Evolutionary conservation across 30 jellyfish, hydroid and myxozoan genomes (phyloP).

Genomic region (Aurelia sp.): DNA sequence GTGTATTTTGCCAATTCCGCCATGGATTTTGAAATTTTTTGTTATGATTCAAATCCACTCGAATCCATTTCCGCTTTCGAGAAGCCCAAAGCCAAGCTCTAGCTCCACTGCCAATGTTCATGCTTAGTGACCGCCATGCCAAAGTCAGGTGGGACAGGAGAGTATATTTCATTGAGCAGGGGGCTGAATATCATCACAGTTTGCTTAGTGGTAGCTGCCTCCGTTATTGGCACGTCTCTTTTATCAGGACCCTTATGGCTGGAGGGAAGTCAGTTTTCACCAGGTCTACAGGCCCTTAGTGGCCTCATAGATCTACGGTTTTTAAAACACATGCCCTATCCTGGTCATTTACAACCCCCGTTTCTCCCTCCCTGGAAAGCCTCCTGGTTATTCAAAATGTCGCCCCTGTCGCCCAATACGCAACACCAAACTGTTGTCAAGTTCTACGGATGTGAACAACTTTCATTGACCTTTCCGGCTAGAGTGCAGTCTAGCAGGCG

Average conservation of each 20-base stretch:
- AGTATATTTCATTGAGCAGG: not conserved
- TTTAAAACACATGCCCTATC: too few relatives aligned
- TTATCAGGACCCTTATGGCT: not conserved
- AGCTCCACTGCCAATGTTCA: not conserved
- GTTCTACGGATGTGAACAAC: too few relatives aligned
- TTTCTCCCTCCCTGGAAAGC: too few relatives aligned
- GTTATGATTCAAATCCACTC: not conserved
- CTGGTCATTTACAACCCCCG: too few relatives aligned
- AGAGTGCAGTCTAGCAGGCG: too few relatives aligned
- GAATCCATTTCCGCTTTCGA: not conserved
- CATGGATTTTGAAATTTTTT: not conserved
- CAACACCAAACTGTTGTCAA: too few relatives aligned
- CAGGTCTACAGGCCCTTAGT: not conserved
- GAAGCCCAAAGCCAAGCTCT: not conserved
- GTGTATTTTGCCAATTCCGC: conserved; percentile 5
- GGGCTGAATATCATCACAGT: not conserved
- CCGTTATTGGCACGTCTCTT: not conserved
- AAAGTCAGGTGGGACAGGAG: not conserved
- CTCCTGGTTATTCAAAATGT: too few relatives aligned
- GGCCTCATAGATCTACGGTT: too few relatives aligned
- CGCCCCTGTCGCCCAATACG: too few relatives aligned
- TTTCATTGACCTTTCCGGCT: too few relatives aligned
- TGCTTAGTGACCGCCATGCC: not conserved
- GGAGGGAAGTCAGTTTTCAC: not conserved
- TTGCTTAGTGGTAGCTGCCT: not conserved